These are phyloP conservation scores for Pelecanus crispus DNA, from an alignment of 2,113 vertebrate genomes.

Conservation along the genomic window DNA sequence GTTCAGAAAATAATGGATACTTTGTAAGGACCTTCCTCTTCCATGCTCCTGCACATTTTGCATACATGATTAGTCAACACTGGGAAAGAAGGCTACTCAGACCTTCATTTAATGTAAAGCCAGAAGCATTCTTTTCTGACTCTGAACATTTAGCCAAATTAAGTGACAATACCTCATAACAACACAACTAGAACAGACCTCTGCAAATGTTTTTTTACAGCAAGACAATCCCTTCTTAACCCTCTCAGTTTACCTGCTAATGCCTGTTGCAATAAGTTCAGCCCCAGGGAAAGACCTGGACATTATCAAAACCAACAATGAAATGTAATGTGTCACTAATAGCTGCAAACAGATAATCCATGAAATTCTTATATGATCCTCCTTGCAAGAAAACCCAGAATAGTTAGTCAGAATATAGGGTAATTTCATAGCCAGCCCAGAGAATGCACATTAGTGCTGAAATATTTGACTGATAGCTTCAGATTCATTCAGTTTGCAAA, in stretches of 20 bases:
- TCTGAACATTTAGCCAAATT: background rate
- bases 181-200: background rate
- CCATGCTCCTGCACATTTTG: background rate
- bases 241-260: background rate
- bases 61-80: background rate
- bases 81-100: background rate
- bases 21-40: background rate
- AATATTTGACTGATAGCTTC: background rate
- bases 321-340: background rate
- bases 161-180: background rate
- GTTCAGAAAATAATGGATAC: background rate
- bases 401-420: background rate
- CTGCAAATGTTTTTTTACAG: background rate
- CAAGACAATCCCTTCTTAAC: background rate
- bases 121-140: background rate
- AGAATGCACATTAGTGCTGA: background rate
- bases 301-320: background rate
- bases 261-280: background rate
- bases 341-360: background rate
- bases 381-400: background rate
- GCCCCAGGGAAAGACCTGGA: background rate
- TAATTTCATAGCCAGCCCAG: background rate
- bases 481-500: background rate
- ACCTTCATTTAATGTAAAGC: background rate
- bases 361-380: background rate